phyloP scores from a whole-genome alignment of 2,797 vertebrate species.

The Ambastaia sidthimunki region DNA sequence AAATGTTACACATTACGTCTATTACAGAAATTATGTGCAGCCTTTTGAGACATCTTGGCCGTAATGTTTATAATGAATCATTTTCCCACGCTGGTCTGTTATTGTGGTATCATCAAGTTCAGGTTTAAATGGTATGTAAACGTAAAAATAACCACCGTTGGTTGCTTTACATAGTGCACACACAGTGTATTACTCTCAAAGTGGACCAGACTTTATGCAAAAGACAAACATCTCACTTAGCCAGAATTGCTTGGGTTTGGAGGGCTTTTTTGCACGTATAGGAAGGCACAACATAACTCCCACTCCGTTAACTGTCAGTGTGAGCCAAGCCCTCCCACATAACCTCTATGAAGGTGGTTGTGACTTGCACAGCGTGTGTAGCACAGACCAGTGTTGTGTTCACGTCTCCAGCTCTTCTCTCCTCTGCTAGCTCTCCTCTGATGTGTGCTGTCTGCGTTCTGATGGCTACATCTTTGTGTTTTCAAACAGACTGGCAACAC shows the following conservation, averaged over 20 bases:
- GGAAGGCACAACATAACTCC: neutral
- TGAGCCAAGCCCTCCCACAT: neutral
- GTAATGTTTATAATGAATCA: no score
- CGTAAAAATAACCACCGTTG: neutral
- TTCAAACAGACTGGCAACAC: neutral
- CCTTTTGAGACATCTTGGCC: no score
- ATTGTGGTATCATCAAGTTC: neutral
- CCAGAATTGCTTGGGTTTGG: neutral
- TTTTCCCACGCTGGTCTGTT: neutral
- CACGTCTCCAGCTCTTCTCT: constrained; percentile 4
- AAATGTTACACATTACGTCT: no score
- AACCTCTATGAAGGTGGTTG: constrained; percentile 33
- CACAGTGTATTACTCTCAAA: neutral
- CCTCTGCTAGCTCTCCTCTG: constrained; percentile 2
- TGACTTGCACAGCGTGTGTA: constrained; percentile 20
- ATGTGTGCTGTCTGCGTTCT: constrained; percentile 16
- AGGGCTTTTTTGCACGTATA: neutral
- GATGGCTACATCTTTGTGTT: neutral
- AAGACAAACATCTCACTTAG: neutral
- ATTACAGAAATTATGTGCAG: no score
- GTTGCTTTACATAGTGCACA: neutral
- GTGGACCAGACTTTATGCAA: neutral
- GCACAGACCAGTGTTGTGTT: constrained; percentile 21
- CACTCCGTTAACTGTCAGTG: neutral
- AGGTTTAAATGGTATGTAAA: neutral